A percentile compares a stretch with the other conserved stretches of the same genome.
These are phyloP conservation scores for Trimorus sp. DNA, from an alignment of 2,888 invertebrate species.

Conservation along the genomic window DNA sequence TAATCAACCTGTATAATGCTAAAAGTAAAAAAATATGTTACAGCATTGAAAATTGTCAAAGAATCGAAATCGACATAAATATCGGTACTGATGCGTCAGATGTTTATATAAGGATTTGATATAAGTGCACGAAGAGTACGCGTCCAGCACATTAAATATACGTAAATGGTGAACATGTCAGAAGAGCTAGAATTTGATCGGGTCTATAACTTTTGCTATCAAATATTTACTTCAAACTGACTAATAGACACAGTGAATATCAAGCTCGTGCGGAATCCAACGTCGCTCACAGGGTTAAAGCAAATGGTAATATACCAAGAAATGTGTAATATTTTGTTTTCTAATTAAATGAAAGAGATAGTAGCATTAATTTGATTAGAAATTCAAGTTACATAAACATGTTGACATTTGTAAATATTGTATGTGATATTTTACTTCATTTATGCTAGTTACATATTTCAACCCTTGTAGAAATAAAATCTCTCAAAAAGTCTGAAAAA, in stretches of 20 bases:
- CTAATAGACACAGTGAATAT: slow-evolving; percentile 74
- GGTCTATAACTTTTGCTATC: slow-evolving; percentile 74
- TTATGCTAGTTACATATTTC: too few relatives aligned
- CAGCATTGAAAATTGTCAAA: neutral
- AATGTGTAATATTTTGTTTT: slow-evolving; percentile 31
- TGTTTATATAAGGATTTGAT: slow-evolving; percentile 24
- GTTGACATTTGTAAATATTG: neutral
- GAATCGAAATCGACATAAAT: neutral
- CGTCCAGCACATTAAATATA: slow-evolving; percentile 70
- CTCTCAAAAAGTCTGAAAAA: too few relatives aligned
- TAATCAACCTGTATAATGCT: too few relatives aligned
- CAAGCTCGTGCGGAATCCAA: slow-evolving; percentile 49
- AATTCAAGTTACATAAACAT: neutral
- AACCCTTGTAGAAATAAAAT: too few relatives aligned
- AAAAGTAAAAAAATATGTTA: too few relatives aligned
- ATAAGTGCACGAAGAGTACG: slow-evolving; percentile 23
- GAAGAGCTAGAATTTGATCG: slow-evolving; percentile 73
- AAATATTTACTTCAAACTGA: slow-evolving; percentile 76
- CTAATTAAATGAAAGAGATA: slow-evolving; percentile 20
- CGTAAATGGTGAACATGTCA: slow-evolving; percentile 66
- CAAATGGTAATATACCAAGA: slow-evolving; percentile 8
- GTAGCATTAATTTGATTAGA: slow-evolving; percentile 19
- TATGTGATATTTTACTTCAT: too few relatives aligned
- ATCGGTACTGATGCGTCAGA: slow-evolving; percentile 1
- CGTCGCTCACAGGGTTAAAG: slow-evolving; percentile 22